Percentiles rank a stretch among this genome's conserved stretches.
Conservation (phyloP, 1,140 invertebrate species). For the Paracyclopina nana region DNA sequence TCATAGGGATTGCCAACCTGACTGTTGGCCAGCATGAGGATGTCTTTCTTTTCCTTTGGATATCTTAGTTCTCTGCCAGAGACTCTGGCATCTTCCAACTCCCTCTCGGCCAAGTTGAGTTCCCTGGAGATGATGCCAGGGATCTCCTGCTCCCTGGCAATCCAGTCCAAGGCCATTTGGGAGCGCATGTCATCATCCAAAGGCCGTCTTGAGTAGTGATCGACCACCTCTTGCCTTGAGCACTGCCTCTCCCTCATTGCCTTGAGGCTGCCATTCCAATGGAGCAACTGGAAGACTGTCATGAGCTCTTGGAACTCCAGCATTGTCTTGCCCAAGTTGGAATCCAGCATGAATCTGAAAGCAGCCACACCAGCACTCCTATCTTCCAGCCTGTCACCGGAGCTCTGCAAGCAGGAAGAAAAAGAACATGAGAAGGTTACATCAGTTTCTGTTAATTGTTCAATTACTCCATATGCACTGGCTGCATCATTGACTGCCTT, state of each 20-base stretch:
- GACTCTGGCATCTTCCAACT: conserved; percentile 65
- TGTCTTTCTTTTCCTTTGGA: conserved; percentile 87
- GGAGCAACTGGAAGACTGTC: conserved; percentile 84
- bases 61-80: conserved; percentile 75
- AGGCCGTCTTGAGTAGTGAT: conserved; percentile 69
- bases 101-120: conserved; percentile 57
- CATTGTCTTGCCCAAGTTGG: conserved; percentile 83
- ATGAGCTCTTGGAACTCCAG: conserved; percentile 88
- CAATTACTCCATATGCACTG: conserved; percentile 5
- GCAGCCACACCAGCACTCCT: conserved; percentile 64
- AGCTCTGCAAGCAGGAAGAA: no score
- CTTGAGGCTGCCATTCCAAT: conserved; percentile 86
- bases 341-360: conserved; percentile 83
- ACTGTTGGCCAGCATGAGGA: conserved; percentile 63
- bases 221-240: conserved; percentile 57
- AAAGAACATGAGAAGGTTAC: no score
- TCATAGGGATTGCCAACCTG: conserved; percentile 32
- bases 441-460: background rate
- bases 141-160: conserved; percentile 47
- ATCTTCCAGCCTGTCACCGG: no score
- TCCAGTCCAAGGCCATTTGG: conserved; percentile 89
- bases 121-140: conserved; percentile 57
- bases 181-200: conserved; percentile 89
- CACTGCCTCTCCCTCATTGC: conserved; percentile 56
- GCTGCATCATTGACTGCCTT: conserved; percentile 68